phyloP scores from a whole-genome alignment of 2,797 vertebrate genomes.

The Smutsia gigantea region DNA sequence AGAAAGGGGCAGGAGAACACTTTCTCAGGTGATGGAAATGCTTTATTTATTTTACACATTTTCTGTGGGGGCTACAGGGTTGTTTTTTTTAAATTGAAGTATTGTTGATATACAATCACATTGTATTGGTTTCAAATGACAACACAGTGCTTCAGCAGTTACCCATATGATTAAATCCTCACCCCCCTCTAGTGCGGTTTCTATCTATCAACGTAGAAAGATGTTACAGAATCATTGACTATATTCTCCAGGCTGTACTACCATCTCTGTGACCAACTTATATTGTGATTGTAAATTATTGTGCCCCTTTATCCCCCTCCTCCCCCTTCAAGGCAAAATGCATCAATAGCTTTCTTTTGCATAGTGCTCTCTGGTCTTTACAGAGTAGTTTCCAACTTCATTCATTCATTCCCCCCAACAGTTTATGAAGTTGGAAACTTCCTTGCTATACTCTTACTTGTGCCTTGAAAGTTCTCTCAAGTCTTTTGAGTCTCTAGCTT shows the following conservation, averaged over 20 bases:
- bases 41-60: neutral
- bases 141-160: too few relatives aligned
- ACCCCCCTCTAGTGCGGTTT: too few relatives aligned
- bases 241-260: too few relatives aligned
- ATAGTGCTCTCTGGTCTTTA: neutral
- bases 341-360: neutral
- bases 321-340: neutral
- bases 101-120: too few relatives aligned
- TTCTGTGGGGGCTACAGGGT: neutral
- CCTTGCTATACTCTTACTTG: neutral
- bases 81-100: neutral
- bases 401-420: neutral
- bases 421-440: neutral
- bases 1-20: neutral
- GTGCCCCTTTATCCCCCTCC: too few relatives aligned
- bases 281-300: too few relatives aligned
- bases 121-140: too few relatives aligned
- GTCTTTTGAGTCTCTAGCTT: neutral
- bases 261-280: too few relatives aligned
- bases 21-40: neutral
- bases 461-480: neutral
- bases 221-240: too few relatives aligned
- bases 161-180: too few relatives aligned
- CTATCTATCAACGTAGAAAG: too few relatives aligned
- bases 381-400: neutral